Evolutionary conservation across 2,888 invertebrate genomes (phyloP).

Genomic region (Odontomyia ornata): DNA sequence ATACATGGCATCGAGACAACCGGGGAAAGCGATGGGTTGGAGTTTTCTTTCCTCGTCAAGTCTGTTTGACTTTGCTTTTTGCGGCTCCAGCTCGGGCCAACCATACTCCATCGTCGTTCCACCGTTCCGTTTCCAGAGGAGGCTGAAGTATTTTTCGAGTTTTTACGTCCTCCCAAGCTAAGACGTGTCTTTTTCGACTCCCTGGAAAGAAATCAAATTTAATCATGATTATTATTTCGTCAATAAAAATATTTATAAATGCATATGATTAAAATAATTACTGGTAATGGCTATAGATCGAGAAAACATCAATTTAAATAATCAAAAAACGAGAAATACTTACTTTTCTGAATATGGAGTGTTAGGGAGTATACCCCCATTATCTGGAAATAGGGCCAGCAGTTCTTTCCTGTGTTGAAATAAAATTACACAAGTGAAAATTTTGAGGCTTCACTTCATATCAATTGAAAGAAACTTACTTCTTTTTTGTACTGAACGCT

Average conservation of each 20-base stretch:
- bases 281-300: too few species aligned
- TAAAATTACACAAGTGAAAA: too few species aligned
- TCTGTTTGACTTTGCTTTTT: constrained; percentile 39
- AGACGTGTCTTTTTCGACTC: constrained; percentile 54
- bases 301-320: background rate
- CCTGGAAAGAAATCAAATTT: constrained; percentile 49
- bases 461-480: constrained; percentile 63
- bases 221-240: background rate
- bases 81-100: constrained; percentile 57
- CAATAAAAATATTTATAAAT: too few species aligned
- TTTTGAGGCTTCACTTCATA: constrained; percentile 1
- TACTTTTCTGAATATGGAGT: constrained; percentile 71
- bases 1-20: constrained; percentile 64
- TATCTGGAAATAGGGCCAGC: constrained; percentile 69
- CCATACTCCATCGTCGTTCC: constrained; percentile 68
- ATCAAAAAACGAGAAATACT: constrained; percentile 57
- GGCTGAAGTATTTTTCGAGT: constrained; percentile 53
- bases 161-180: constrained; percentile 53
- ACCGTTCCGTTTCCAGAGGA: constrained; percentile 56
- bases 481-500: constrained; percentile 74
- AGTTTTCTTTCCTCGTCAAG: constrained; percentile 38
- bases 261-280: too few species aligned
- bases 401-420: constrained; percentile 70
- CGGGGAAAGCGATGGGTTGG: constrained; percentile 64
- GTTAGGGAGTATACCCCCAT: constrained; percentile 67